These are phyloP conservation scores for Calephelis nemesis DNA, from an alignment of 1,140 invertebrate genomes.

Conservation along the genomic window DNA sequence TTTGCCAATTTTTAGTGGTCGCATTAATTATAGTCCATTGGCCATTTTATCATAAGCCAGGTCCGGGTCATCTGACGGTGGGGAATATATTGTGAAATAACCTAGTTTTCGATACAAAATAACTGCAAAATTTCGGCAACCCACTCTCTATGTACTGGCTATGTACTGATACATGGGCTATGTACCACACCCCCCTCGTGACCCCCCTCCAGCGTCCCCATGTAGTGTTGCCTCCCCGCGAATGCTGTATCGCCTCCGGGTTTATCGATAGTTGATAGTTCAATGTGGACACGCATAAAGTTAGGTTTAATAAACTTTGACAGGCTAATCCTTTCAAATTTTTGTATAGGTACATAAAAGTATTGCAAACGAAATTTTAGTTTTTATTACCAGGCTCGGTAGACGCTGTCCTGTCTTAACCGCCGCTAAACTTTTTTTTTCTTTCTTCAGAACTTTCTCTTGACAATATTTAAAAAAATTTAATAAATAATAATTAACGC, in stretches of 20 bases:
- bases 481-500: too few species aligned
- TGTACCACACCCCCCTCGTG: slow-evolving; percentile 49
- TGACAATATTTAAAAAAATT: too few species aligned
- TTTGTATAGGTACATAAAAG: background rate
- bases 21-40: slow-evolving; percentile 23
- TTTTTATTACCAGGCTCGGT: too few species aligned
- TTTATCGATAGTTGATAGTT: slow-evolving; percentile 56
- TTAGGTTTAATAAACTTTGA: slow-evolving; percentile 12
- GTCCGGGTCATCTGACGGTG: slow-evolving; percentile 47
- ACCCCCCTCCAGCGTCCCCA: slow-evolving; percentile 45
- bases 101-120: slow-evolving; percentile 77
- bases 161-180: slow-evolving; percentile 55
- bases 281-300: slow-evolving; percentile 31
- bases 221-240: slow-evolving; percentile 67
- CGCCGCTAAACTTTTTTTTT: too few species aligned
- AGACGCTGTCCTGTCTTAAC: too few species aligned
- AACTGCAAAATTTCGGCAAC: slow-evolving; percentile 76
- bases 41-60: slow-evolving; percentile 28
- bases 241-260: slow-evolving; percentile 40
- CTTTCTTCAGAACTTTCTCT: too few species aligned
- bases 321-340: background rate
- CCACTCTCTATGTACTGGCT: slow-evolving; percentile 60
- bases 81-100: slow-evolving; percentile 71
- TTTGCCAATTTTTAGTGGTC: slow-evolving; percentile 19
- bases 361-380: too few species aligned